Evolutionary conservation across 2,797 vertebrate species (phyloP).

Genomic region (Bradypodion pumilum): DNA sequence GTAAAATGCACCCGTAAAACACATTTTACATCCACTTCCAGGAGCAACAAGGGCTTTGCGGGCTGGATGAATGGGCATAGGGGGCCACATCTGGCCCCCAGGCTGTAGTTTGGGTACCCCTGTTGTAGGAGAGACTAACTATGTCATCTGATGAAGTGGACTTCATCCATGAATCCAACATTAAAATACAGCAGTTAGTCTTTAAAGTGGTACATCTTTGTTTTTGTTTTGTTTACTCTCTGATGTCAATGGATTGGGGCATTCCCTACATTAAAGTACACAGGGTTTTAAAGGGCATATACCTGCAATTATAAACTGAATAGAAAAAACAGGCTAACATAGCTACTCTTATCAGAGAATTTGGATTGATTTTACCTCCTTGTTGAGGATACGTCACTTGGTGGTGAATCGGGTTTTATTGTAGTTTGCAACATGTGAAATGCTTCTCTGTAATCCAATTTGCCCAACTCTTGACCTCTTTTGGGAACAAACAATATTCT

Average conservation of each 20-base stretch:
- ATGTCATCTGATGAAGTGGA: no score
- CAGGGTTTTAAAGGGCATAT: not conserved
- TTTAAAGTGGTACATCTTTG: no score
- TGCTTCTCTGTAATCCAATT: constrained; percentile 19
- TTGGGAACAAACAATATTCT: constrained; percentile 4
- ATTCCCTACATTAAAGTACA: not conserved
- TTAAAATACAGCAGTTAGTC: no score
- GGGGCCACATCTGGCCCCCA: no score
- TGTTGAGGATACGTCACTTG: not conserved
- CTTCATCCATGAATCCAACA: no score
- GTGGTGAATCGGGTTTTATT: not conserved
- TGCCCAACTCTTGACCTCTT: constrained; percentile 14
- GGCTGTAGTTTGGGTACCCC: no score
- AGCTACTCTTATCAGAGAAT: not conserved
- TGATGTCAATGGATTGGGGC: not conserved
- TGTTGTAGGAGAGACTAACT: no score
- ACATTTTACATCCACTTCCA: no score
- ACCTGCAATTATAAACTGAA: not conserved
- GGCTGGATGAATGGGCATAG: no score
- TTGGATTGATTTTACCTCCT: not conserved
- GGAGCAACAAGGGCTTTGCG: no score
- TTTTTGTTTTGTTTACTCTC: no score
- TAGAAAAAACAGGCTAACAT: not conserved
- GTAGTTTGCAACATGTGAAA: not conserved
- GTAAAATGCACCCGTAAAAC: no score